Conservation (phyloP, 2,113 vertebrate genomes). For the Sardina pilchardus region DNA sequence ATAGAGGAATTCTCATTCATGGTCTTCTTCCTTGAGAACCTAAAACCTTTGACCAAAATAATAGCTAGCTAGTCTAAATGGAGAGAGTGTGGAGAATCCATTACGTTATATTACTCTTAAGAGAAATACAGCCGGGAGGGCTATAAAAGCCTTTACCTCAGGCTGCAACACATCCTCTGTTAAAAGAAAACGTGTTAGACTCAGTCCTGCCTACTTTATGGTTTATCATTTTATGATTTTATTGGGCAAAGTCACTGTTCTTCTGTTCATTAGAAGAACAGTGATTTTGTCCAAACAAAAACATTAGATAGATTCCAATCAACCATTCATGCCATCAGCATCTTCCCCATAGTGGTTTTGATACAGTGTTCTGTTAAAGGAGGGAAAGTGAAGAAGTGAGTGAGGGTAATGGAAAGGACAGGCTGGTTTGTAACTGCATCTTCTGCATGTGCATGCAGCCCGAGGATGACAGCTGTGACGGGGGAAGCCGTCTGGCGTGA, state of each 20-base stretch:
- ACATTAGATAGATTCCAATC: too few species aligned
- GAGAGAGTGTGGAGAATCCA: conserved; percentile 40
- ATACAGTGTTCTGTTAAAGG: background rate
- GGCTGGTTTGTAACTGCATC: background rate
- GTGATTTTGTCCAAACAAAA: too few species aligned
- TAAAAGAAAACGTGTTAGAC: background rate
- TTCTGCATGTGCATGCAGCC: background rate
- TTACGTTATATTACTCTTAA: conserved; percentile 45
- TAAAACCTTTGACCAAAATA: conserved; percentile 45
- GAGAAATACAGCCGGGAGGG: conserved; percentile 29
- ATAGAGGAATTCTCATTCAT: conserved; percentile 35
- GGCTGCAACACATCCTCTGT: conserved; percentile 2
- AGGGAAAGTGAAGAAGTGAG: background rate
- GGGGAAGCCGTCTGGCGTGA: conserved; percentile 41
- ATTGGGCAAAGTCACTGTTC: background rate
- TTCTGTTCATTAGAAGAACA: too few species aligned
- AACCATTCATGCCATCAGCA: too few species aligned
- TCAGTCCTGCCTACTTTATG: background rate
- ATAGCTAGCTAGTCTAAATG: conserved; percentile 36
- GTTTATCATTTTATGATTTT: background rate
- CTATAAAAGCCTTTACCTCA: conserved; percentile 35
- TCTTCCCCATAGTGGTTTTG: background rate
- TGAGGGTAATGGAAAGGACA: background rate
- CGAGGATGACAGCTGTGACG: conserved; percentile 25
- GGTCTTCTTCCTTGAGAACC: conserved; percentile 26